Conservation (phyloP, 2,888 invertebrate species). For the Tridacna gigas region DNA sequence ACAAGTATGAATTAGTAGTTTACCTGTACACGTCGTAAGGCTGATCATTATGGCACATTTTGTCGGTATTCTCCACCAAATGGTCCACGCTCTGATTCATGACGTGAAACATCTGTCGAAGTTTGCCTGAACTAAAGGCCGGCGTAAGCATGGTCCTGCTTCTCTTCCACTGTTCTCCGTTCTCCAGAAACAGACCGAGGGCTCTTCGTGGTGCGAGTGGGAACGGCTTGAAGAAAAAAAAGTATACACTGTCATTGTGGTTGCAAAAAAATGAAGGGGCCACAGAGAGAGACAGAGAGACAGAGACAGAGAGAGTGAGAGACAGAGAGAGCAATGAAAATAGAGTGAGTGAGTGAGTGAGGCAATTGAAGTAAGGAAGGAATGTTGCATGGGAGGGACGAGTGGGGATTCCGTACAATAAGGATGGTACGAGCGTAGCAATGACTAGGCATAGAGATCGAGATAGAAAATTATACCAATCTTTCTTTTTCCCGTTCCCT, state of each 20-base stretch:
- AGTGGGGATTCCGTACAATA: too few relatives aligned
- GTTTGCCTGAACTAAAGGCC: conserved; percentile 86
- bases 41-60: conserved; percentile 73
- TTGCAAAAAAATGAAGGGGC: neutral
- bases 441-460: too few relatives aligned
- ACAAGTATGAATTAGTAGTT: neutral
- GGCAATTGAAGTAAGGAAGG: too few relatives aligned
- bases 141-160: conserved; percentile 85
- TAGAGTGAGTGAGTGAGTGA: too few relatives aligned
- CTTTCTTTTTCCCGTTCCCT: too few relatives aligned
- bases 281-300: too few relatives aligned
- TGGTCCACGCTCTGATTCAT: conserved; percentile 81
- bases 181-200: conserved; percentile 82
- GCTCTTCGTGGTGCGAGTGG: conserved; percentile 79
- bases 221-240: conserved; percentile 72
- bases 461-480: too few relatives aligned
- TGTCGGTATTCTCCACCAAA: conserved; percentile 83
- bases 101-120: conserved; percentile 85
- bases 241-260: neutral
- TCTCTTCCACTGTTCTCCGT: conserved; percentile 86
- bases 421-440: too few relatives aligned
- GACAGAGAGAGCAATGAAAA: too few relatives aligned
- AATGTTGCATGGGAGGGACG: too few relatives aligned
- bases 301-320: too few relatives aligned
- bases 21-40: conserved; percentile 84